These are phyloP conservation scores for Odontothrips loti DNA, from an alignment of 2,888 invertebrate genomes.

Conservation along the genomic window DNA sequence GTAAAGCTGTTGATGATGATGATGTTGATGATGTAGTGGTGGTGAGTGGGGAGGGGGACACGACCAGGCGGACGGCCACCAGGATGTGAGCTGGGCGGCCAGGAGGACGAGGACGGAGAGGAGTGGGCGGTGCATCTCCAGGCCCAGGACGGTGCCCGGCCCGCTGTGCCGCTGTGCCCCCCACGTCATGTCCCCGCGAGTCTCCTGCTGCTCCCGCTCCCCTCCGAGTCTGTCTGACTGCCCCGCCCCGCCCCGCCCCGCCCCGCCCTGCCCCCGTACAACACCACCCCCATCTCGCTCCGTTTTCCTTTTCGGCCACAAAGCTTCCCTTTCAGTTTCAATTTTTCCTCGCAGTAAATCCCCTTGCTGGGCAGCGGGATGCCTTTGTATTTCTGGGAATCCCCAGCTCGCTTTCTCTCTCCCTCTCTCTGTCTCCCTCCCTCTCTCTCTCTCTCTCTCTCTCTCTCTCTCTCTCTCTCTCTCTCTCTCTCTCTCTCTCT, in stretches of 20 bases:
- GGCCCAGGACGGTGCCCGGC: no score
- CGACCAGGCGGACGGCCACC: no score
- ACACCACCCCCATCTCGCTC: background rate
- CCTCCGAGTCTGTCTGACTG: background rate
- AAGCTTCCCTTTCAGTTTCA: constrained; percentile 2
- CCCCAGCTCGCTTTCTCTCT: background rate
- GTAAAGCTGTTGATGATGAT: no score
- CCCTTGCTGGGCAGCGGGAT: background rate
- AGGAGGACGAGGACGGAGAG: no score
- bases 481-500: no score
- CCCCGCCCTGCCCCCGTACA: background rate
- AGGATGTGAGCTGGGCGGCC: no score
- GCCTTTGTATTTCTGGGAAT: background rate
- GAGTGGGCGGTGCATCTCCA: no score
- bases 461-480: background rate
- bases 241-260: background rate
- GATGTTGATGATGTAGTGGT: no score
- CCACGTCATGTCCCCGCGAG: no score
- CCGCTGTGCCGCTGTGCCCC: no score
- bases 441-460: background rate
- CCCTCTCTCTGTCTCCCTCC: no score
- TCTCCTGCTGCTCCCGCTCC: background rate
- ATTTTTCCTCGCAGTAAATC: constrained; percentile 6
- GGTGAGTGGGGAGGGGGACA: no score
- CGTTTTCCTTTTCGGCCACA: background rate